A percentile compares a stretch with the other conserved stretches of the same genome.
These are phyloP conservation scores for Dyspetes luteomarginatus DNA, from an alignment of 2,888 invertebrate genomes.

Conservation along the genomic window DNA sequence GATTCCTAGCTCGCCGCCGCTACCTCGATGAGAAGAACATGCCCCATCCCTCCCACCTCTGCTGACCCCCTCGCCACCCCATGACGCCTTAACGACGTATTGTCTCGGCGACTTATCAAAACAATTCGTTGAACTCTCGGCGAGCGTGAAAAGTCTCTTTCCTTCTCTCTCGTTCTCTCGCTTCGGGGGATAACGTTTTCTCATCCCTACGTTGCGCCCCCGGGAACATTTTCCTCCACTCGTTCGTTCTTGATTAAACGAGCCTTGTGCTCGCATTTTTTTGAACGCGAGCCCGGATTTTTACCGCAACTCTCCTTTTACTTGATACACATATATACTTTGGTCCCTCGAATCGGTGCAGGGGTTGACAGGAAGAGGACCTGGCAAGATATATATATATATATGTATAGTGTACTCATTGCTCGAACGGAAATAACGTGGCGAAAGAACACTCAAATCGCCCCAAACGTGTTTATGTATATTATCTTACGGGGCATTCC, in stretches of 20 bases:
- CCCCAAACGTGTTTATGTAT: neutral
- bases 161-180: slow-evolving; percentile 16
- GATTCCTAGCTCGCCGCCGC: slow-evolving; percentile 56
- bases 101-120: slow-evolving; percentile 83
- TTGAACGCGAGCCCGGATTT: slow-evolving; percentile 58
- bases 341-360: neutral
- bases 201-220: slow-evolving; percentile 45
- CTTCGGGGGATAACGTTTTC: slow-evolving; percentile 21
- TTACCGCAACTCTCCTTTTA: neutral
- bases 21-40: slow-evolving; percentile 30
- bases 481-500: neutral
- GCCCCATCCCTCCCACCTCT: slow-evolving; percentile 39
- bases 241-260: slow-evolving; percentile 76
- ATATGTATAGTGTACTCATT: neutral
- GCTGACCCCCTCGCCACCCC: slow-evolving; percentile 59
- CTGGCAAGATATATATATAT: neutral
- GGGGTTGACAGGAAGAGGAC: neutral
- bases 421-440: slow-evolving; percentile 23
- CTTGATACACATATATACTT: neutral
- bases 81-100: slow-evolving; percentile 82
- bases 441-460: slow-evolving; percentile 22
- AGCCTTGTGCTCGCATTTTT: slow-evolving; percentile 67
- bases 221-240: slow-evolving; percentile 68
- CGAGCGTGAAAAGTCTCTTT: slow-evolving; percentile 57
- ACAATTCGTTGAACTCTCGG: slow-evolving; percentile 79